A percentile compares a stretch with the other conserved stretches of the same genome.
phyloP scores from a whole-genome alignment of 2,797 vertebrate genomes.

The Cynodonichthys magdalenae region DNA sequence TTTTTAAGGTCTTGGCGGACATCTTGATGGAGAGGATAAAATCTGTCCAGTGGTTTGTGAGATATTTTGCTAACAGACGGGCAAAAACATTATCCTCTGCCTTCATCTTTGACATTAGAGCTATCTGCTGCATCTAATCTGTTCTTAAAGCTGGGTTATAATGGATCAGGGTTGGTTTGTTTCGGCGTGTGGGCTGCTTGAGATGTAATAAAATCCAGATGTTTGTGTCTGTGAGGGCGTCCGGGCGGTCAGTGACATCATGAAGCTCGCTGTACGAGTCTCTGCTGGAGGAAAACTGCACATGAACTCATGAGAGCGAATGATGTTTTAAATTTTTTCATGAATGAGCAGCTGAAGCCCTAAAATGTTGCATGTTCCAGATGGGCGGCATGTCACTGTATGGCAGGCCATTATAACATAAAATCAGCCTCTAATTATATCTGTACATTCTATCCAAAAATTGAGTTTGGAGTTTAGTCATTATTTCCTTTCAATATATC shows the following conservation, averaged over 20 bases:
- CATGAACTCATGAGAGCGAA: neutral
- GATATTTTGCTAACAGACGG: too few species aligned
- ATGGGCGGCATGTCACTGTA: neutral
- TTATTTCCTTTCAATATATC: too few species aligned
- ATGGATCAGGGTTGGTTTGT: neutral
- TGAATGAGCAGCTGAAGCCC: neutral
- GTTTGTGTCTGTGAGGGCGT: constrained; percentile 7
- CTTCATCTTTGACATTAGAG: neutral
- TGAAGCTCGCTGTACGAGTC: neutral
- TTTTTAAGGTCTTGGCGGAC: too few species aligned
- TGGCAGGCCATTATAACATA: too few species aligned
- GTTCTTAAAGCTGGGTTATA: neutral
- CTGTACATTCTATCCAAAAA: too few species aligned
- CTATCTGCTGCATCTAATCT: neutral
- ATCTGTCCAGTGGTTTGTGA: too few species aligned
- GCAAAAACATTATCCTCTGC: too few species aligned
- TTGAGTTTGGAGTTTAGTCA: too few species aligned
- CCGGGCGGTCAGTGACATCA: constrained; percentile 13
- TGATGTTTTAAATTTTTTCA: neutral
- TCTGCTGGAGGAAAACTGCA: neutral
- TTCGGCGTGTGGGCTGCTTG: neutral
- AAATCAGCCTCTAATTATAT: too few species aligned
- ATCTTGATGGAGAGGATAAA: too few species aligned
- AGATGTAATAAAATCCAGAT: neutral
- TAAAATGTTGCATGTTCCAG: neutral